Conservation (phyloP, 2,113 vertebrate genomes). For the Sander vitreus region DNA sequence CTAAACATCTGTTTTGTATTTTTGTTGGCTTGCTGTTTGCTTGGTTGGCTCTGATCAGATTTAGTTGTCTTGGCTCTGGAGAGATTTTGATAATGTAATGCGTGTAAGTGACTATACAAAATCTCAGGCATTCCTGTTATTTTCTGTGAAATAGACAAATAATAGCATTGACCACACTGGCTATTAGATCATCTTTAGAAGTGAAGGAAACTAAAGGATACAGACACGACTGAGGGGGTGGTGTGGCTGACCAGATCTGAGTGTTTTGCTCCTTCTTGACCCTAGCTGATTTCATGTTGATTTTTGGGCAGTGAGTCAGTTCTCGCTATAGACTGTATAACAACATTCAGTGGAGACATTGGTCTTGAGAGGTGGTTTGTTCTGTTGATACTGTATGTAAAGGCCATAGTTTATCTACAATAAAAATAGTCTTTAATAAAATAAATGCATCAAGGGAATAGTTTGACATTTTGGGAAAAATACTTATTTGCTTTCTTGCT, state of each 20-base stretch:
- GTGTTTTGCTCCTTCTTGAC: slow-evolving; percentile 1
- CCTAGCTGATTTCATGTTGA: neutral
- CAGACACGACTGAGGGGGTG: too few relatives aligned
- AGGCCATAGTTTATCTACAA: neutral
- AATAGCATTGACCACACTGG: neutral
- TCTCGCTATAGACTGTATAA: neutral
- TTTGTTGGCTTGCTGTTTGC: slow-evolving; percentile 34
- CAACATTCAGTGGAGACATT: neutral
- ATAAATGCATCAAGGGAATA: neutral
- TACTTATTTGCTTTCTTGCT: neutral
- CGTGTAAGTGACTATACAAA: neutral
- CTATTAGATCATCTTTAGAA: neutral
- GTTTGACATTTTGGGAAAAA: neutral
- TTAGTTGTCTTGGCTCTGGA: slow-evolving; percentile 35
- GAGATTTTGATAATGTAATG: slow-evolving; percentile 18
- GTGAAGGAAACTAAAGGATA: neutral
- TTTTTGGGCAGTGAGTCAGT: neutral
- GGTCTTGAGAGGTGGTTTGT: neutral
- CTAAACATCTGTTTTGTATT: slow-evolving; percentile 53
- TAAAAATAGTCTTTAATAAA: neutral
- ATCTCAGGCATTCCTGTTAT: slow-evolving; percentile 17
- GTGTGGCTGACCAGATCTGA: neutral
- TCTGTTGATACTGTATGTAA: neutral
- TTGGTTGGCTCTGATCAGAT: slow-evolving; percentile 28
- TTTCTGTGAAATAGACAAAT: neutral